Percentiles rank a stretch among this genome's conserved stretches.
These are phyloP conservation scores for Sinohyriopsis cumingii DNA, from an alignment of 2,888 invertebrate genomes.

Conservation along the genomic window DNA sequence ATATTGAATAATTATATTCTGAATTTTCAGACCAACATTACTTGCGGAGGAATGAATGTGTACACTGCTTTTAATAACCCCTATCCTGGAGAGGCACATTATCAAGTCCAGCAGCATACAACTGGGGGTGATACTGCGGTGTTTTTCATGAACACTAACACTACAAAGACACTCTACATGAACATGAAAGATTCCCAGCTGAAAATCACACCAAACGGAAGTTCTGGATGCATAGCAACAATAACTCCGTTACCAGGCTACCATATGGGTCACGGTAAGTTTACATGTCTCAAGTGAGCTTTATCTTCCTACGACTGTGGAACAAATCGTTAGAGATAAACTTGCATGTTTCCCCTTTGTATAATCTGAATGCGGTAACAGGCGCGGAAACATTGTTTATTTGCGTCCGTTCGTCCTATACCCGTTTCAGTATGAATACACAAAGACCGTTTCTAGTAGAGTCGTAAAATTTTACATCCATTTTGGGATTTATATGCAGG, in stretches of 20 bases:
- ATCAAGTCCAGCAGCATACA: conserved; percentile 17
- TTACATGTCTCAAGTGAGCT: no score
- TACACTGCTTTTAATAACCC: conserved; percentile 45
- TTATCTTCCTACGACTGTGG: no score
- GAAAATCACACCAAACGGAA: conserved; percentile 16
- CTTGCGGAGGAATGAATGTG: conserved; percentile 43
- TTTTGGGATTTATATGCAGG: no score
- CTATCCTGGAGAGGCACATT: conserved; percentile 41
- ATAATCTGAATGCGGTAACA: no score
- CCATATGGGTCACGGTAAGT: conserved; percentile 28
- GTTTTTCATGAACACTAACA: conserved; percentile 18
- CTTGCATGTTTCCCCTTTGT: no score
- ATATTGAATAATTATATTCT: background rate
- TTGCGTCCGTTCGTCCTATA: no score
- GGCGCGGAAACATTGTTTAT: no score
- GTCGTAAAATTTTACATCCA: no score
- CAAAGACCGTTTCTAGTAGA: no score
- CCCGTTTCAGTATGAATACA: no score
- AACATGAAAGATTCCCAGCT: conserved; percentile 34
- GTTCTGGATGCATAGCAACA: conserved; percentile 38
- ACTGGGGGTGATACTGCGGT: conserved; percentile 12
- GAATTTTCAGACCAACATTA: conserved; percentile 42
- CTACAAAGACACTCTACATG: conserved; percentile 35
- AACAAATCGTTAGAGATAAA: no score
- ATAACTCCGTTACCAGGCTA: conserved; percentile 41